Percentiles rank a stretch among this genome's conserved stretches.
These are phyloP conservation scores for Anolis apletophallus DNA, from an alignment of 2,797 vertebrate species.

Conservation along the genomic window DNA sequence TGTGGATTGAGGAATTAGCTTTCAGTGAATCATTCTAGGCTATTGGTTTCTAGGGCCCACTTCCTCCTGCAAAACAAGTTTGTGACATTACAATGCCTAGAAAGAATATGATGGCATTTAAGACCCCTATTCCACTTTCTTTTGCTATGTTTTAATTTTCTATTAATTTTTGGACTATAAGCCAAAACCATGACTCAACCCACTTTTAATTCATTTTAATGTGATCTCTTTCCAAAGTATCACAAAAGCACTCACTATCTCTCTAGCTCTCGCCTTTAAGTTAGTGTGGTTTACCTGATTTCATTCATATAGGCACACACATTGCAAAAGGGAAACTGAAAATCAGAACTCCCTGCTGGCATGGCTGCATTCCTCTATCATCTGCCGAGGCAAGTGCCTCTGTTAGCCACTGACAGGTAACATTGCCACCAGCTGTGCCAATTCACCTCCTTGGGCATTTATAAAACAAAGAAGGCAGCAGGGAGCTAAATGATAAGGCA, in stretches of 20 bases:
- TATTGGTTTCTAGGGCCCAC: neutral
- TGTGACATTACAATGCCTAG: neutral
- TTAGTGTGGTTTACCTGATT: neutral
- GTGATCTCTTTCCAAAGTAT: neutral
- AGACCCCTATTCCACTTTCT: neutral
- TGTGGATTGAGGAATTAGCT: fast-evolving
- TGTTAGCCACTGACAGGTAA: constrained; percentile 5
- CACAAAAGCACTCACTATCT: neutral
- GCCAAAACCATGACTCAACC: neutral
- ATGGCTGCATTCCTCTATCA: constrained; percentile 3
- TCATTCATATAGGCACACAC: fast-evolving
- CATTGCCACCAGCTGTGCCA: neutral
- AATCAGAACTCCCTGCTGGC: neutral
- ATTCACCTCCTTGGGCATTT: neutral
- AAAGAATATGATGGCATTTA: neutral
- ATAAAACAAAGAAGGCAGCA: neutral
- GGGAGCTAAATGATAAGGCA: constrained; percentile 1
- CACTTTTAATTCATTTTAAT: neutral
- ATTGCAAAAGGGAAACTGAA: neutral
- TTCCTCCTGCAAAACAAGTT: neutral
- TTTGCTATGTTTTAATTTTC: neutral
- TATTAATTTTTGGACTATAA: neutral
- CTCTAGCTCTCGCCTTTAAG: neutral
- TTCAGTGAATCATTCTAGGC: neutral
- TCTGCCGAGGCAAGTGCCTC: neutral